Evolutionary conservation across 1,140 invertebrate genomes (phyloP), one percentile per base, ranked within the genome.

Genomic region (Drosophila sechellia): DNA sequence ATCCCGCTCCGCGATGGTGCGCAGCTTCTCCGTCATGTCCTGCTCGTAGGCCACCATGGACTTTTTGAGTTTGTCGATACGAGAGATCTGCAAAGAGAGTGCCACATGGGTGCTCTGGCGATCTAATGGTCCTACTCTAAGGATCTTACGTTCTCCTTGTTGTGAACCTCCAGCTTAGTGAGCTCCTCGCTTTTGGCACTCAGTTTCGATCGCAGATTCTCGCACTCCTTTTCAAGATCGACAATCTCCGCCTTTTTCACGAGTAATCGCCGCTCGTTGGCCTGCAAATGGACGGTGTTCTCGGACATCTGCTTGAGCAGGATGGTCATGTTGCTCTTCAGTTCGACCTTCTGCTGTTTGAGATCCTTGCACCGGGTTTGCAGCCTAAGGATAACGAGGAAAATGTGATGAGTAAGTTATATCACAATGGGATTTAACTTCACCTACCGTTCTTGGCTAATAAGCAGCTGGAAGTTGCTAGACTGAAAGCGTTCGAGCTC

Each of bases 401-500:
- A 8, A 8, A 31, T 31, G 31, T 31, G 1, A 31, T 10, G 31
- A 1, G 2, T 1, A 3, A 31, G 31, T 27, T 27, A 27, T 5
- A 31, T 31, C 6, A 6, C 6, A 6, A 0, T 31, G 31, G 31
- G 0, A 13, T 25, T 11, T 11, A 5, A 5, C 34, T 10, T 1
- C 13, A 46, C 81, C 64, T 2, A 91, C 90, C 89, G 65, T 45
- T 92, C 91, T 58, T 92, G 89, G 54, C 81, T 92, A 35, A 92
- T 84, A 34, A 92, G 77, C 42, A 92, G 61, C 74, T 92, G 90
- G 57, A 92, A 92, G 74, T 92, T 92, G 35, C 84, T 90, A 25
- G 63, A 77, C 50, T 91, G 84, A 37, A 91, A 92, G n/a, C 74
- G 84, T 34, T 91, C 70, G n/a, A 92, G 50, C 10, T 92, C 85